Conservation (phyloP, 2,888 invertebrate genomes). For the Drosophila subsilvestris region DNA sequence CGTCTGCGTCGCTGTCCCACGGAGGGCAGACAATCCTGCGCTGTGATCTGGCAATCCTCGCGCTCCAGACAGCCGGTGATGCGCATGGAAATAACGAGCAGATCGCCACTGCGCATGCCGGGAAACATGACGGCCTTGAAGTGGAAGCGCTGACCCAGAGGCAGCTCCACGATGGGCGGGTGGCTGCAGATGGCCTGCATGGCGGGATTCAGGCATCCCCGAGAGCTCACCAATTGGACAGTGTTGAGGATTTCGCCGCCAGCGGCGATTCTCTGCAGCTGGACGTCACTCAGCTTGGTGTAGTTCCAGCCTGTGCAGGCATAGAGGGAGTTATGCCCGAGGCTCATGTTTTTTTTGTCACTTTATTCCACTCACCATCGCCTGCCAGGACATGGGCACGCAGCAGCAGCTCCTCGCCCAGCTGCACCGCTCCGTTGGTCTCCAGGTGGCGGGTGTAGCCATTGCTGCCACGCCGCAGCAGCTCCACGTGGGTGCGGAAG, state of each 20-base stretch:
- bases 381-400: slow-evolving; percentile 85
- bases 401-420: slow-evolving; percentile 86
- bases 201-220: slow-evolving; percentile 85
- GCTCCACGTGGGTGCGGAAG: slow-evolving; percentile 85
- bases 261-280: slow-evolving; percentile 82
- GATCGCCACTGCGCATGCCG: slow-evolving; percentile 86
- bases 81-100: slow-evolving; percentile 85
- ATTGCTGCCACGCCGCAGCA: slow-evolving; percentile 85
- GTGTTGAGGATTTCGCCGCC: slow-evolving; percentile 80
- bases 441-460: slow-evolving; percentile 85
- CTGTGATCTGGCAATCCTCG: slow-evolving; percentile 84
- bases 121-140: slow-evolving; percentile 87
- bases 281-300: slow-evolving; percentile 86
- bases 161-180: slow-evolving; percentile 83
- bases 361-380: slow-evolving; percentile 84
- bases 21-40: slow-evolving; percentile 71
- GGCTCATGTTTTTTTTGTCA: background rate
- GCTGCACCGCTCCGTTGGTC: slow-evolving; percentile 85
- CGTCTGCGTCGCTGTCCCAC: slow-evolving; percentile 68
- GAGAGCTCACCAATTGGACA: slow-evolving; percentile 83
- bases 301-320: slow-evolving; percentile 83
- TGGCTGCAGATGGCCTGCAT: slow-evolving; percentile 85
- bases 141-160: slow-evolving; percentile 84
- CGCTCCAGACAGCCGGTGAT: slow-evolving; percentile 86
- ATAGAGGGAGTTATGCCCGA: background rate